Base-by-base conservation (phyloP, 2,113 vertebrate genomes). In the Tylochromis polylepis region DNA sequence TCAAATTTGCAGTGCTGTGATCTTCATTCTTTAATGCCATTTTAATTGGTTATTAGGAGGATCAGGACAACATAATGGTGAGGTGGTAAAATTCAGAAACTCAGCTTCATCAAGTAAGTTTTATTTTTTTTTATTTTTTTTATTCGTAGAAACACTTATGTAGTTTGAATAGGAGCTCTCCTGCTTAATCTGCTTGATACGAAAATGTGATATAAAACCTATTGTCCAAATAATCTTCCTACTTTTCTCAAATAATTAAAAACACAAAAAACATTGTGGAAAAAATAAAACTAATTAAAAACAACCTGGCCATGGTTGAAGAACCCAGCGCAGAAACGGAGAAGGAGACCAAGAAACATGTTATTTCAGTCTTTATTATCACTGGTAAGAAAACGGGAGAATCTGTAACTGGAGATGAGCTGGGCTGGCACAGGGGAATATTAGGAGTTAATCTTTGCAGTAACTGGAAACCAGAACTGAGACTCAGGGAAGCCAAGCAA, bases 31-130 rank as follows among this genome's bases (percentile, higher is more conserved):
- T 77, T 77, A 31, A 53, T 11, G 29, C 10, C 11, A 77, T 51
- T 77, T 77, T 31, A 51, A 8, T 1, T 77, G 43, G 43, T 29
- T 20, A 20, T 31, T 29, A 51, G 43, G 16, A 77, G 2, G 16
- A 77, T 20, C 16, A 0, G 70, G 43, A 3, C 43, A 53, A 0
- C 27, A 51, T 20, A 77, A 31, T n/a, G 46, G 29, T 3, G 1
- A 77, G 3, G 72, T 53, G 16, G 27, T 11, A 77, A 77, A 18
- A 77, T 77, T 77, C 10, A 77, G 24, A 51, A 20, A 51, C 70
- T 51, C 22, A 41, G 11, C 22, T 72, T 43, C 5, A 51, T 1
- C 27, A 77, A n/a, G 24, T 51, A 75, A 51, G 27, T 51, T 77
- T 77, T 31, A 53, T 51, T 31, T 6, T 51, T 77, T n/a, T 12